Base-by-base conservation (phyloP, 2,888 invertebrate genomes). In the Nomada lathburiana region DNA sequence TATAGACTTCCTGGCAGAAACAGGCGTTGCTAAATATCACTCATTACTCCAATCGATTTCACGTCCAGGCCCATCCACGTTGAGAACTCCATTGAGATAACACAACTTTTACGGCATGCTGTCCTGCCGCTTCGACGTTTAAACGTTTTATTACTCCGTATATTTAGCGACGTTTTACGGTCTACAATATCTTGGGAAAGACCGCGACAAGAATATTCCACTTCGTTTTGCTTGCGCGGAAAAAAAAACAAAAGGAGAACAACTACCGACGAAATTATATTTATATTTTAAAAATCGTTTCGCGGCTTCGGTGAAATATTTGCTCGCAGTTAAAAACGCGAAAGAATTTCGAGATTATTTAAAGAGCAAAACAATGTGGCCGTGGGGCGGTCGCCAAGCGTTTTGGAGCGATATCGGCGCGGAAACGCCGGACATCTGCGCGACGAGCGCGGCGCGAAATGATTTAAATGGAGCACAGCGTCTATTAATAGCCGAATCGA, bases 401-500 rank as follows among this genome's bases (percentile, higher is more conserved):
- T 63, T 60, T 18, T 52, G 26, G n/a, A 60, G 16, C 23, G 62
- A 63, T 63, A 44, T 57, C 55, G 13, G 44, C 44, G 18, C 73
- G 64, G 47, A 57, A 57, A 73, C 47, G n/a, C n/a, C n/a, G n/a
- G 26, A 11, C 23, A 57, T 70, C 20, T 55, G 44, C 62, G 76
- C 29, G 29, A 16, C 3, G 47, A 47, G 26, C 59, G 67, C 53
- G 67, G 50, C 47, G 62, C 36, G 53, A 16, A 9, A 18, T 13
- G 44, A 44, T 67, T 73, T 47, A 60, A 76, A 76, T 62, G 16
- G 53, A n/a, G 3, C 65, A n/a, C 18, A 11, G 18, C 1, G 10
- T 20, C 59, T 74, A 62, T 77, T 77, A 62, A 74, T 68, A 78
- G 50, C 47, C 20, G 68, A 47, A 63, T 57, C 53, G 44, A 36